A percentile compares a stretch with the other conserved stretches of the same genome.
These are phyloP conservation scores for Halocynthia aurantium DNA, from an alignment of 23 tunicate species.

Conservation along the genomic window DNA sequence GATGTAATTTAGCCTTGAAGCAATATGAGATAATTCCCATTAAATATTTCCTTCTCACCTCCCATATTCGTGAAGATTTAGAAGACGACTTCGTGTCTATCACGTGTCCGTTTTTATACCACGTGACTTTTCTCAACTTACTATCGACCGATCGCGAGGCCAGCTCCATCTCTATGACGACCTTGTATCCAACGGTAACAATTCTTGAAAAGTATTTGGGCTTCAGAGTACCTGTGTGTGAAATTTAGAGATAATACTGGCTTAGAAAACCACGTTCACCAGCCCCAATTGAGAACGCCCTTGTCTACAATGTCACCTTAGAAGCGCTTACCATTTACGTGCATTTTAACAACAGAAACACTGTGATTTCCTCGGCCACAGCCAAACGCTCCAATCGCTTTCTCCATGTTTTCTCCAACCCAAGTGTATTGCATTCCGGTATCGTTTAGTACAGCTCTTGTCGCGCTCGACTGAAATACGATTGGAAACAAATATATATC, in stretches of 20 bases:
- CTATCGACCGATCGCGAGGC: neutral
- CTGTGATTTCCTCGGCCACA: conserved; percentile 22
- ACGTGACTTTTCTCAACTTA: conserved; percentile 1
- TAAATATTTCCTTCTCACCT: conserved; percentile 23
- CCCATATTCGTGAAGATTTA: conserved; percentile 21
- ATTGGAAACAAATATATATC: too few relatives aligned
- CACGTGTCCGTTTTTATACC: conserved; percentile 36
- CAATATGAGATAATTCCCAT: too few relatives aligned
- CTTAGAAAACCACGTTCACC: neutral
- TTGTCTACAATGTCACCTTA: too few relatives aligned
- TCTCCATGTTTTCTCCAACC: conserved; percentile 5
- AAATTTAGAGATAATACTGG: neutral
- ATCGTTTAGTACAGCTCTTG: conserved; percentile 9
- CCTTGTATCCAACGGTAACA: conserved; percentile 21
- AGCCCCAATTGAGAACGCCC: neutral
- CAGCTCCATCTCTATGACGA: conserved; percentile 29
- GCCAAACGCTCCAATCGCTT: conserved; percentile 32
- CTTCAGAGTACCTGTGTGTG: conserved; percentile 10
- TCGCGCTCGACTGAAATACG: conserved; percentile 7
- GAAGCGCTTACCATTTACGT: conserved; percentile 20
- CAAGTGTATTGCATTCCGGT: conserved; percentile 26
- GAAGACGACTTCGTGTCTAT: neutral
- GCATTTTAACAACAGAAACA: conserved; percentile 36
- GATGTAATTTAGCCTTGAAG: too few relatives aligned
- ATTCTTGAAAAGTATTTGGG: conserved; percentile 18